A percentile compares a stretch with the other conserved stretches of the same genome.
Evolutionary conservation across 2,113 vertebrate species (phyloP).

Genomic region (Hystrix cristata): DNA sequence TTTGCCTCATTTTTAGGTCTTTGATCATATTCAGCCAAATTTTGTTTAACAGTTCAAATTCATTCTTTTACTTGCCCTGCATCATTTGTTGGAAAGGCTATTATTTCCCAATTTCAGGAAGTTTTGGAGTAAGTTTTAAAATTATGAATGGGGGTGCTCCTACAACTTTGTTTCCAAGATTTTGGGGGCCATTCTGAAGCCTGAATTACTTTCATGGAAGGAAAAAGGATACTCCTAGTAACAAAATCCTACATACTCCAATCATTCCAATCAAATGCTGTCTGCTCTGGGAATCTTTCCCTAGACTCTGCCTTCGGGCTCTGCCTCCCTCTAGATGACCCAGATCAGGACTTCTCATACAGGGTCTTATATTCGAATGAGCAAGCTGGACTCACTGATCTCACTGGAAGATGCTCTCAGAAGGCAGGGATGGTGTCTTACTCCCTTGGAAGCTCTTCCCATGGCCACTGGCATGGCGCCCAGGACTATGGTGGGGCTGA

Average conservation of each 20-base stretch:
- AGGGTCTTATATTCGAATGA: background rate
- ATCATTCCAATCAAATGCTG: background rate
- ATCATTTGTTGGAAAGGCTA: background rate
- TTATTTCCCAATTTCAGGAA: background rate
- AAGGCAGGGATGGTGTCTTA: background rate
- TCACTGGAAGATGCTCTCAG: background rate
- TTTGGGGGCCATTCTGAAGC: background rate
- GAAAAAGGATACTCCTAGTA: background rate
- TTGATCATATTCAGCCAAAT: slow-evolving; percentile 45
- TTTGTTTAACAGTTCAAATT: background rate
- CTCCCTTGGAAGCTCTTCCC: slow-evolving; percentile 33
- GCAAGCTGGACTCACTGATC: background rate
- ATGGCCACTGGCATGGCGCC: background rate
- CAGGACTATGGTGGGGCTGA: background rate
- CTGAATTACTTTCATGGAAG: background rate
- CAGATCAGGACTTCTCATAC: background rate
- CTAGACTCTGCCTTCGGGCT: background rate
- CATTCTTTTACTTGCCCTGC: background rate
- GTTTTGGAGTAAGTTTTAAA: background rate
- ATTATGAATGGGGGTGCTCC: background rate
- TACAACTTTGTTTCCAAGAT: slow-evolving; percentile 3
- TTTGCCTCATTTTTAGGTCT: background rate
- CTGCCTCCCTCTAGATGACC: background rate
- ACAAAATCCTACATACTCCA: background rate
- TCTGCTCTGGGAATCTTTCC: background rate